Evolutionary conservation across 1,140 invertebrate genomes (phyloP).

Genomic region (Aphelenchoides besseyi): DNA sequence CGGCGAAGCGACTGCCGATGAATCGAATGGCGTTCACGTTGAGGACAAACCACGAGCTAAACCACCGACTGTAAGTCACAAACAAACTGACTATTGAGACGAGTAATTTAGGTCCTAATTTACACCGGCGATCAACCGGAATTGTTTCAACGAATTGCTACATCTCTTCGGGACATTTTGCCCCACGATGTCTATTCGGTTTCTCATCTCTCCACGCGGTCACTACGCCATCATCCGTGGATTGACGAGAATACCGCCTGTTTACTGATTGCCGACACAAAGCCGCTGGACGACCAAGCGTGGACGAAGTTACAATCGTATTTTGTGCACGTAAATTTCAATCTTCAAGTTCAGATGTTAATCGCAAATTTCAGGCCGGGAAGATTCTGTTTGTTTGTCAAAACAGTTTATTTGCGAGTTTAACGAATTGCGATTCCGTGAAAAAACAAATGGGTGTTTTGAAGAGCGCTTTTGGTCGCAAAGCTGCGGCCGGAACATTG

Average conservation of each 20-base stretch:
- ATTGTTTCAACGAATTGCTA: constrained; percentile 38
- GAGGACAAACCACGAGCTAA: constrained; percentile 33
- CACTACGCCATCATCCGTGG: constrained; percentile 43
- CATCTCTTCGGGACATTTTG: constrained; percentile 33
- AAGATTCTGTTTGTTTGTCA: constrained; percentile 59
- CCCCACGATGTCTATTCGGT: constrained; percentile 52
- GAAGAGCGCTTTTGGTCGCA: constrained; percentile 51
- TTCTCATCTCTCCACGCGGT: constrained; percentile 41
- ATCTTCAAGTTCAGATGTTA: constrained; percentile 19
- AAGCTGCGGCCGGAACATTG: constrained; percentile 31
- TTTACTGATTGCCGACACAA: constrained; percentile 52
- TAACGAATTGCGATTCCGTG: constrained; percentile 44
- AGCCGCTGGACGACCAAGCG: constrained; percentile 46
- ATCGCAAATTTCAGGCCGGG: constrained; percentile 45
- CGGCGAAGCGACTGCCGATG: background rate
- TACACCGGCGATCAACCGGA: constrained; percentile 50
- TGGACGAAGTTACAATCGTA: constrained; percentile 53
- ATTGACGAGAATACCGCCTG: constrained; percentile 35
- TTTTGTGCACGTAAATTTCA: constrained; percentile 50
- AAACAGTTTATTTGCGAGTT: constrained; percentile 46
- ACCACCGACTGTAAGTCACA: constrained; percentile 34
- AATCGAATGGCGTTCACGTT: background rate
- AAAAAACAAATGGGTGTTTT: constrained; percentile 47
- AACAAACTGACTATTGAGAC: background rate
- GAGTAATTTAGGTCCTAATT: constrained; percentile 48